phyloP scores from a whole-genome alignment of 2,888 invertebrate species.

The Bibio marci region DNA sequence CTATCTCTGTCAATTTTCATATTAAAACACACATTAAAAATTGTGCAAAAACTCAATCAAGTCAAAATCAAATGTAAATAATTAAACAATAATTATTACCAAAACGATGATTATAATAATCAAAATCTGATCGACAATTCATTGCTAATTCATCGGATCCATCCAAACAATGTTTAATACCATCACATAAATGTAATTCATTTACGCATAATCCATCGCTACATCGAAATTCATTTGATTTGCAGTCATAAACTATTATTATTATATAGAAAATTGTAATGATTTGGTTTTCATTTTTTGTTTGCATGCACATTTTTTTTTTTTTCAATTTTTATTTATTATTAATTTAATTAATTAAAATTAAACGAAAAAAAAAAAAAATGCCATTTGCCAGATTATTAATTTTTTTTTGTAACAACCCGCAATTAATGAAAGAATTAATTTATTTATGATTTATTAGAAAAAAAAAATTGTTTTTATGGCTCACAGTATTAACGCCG shows the following conservation, averaged over 20 bases:
- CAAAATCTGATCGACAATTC: constrained; percentile 19
- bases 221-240: constrained; percentile 25
- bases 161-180: constrained; percentile 37
- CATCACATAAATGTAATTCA: constrained; percentile 35
- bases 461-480: no score
- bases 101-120: constrained; percentile 2
- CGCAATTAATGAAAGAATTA: no score
- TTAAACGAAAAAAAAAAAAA: no score
- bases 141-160: constrained; percentile 30
- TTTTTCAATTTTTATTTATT: no score
- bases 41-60: background rate
- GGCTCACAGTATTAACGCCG: no score
- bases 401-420: no score
- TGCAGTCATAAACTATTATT: constrained; percentile 2
- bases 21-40: background rate
- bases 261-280: no score
- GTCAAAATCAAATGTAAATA: background rate
- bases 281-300: no score
- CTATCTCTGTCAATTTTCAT: background rate
- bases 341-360: no score
- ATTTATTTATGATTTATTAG: no score
- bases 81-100: background rate
- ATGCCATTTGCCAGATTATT: no score
- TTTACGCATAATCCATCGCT: constrained; percentile 33
- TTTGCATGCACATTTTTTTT: no score